A percentile compares a stretch with the other conserved stretches of the same genome.
Conservation (phyloP, 1,140 invertebrate genomes). For the Maconellicoccus hirsutus region DNA sequence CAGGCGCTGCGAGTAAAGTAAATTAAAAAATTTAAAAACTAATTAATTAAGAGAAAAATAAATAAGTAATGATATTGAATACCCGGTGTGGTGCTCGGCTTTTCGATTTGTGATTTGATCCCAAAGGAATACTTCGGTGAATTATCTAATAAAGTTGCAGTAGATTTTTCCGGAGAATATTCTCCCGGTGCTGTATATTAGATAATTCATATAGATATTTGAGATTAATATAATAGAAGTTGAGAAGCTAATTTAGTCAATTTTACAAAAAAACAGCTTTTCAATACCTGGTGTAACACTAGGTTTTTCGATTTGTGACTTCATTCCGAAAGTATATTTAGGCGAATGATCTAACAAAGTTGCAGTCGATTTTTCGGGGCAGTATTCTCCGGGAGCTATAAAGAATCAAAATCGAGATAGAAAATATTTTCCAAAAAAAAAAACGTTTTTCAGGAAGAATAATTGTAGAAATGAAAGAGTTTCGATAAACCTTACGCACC, state of each 20-base stretch:
- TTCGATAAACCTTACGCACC: no score
- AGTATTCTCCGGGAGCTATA: slow-evolving; percentile 71
- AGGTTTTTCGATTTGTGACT: slow-evolving; percentile 46
- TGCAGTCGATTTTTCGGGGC: slow-evolving; percentile 54
- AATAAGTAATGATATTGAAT: no score
- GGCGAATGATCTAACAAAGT: slow-evolving; percentile 51
- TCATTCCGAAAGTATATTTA: slow-evolving; percentile 54
- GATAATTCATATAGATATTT: no score
- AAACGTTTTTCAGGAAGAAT: no score
- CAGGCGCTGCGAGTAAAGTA: slow-evolving; percentile 57
- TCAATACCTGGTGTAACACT: slow-evolving; percentile 41
- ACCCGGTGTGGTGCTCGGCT: slow-evolving; percentile 44
- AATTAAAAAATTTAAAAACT: no score
- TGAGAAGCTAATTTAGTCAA: no score
- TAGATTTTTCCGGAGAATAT: slow-evolving; percentile 41
- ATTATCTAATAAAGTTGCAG: slow-evolving; percentile 48
- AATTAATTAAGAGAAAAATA: no score
- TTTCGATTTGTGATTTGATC: slow-evolving; percentile 45
- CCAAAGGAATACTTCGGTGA: slow-evolving; percentile 58
- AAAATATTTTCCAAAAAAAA: no score
- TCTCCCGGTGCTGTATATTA: not conserved
- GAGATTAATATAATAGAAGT: no score
- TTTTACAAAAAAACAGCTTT: no score
- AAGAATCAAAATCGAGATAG: slow-evolving; percentile 31
- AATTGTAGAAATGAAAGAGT: no score